phyloP scores from a whole-genome alignment of 2,888 invertebrate species.

The Stenotaenia linearis region DNA sequence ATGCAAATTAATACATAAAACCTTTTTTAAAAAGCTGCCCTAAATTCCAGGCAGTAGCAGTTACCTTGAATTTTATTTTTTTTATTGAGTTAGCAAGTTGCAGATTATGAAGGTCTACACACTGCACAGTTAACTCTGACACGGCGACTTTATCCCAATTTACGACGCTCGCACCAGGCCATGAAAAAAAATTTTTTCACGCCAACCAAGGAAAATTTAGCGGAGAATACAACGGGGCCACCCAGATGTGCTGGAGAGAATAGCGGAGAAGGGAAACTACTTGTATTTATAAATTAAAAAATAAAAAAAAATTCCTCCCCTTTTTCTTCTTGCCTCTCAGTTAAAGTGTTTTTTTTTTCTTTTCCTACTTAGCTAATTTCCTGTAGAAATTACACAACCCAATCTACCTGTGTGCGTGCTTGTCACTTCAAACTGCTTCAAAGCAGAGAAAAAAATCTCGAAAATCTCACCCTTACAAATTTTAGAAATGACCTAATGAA shows the following conservation, averaged over 20 bases:
- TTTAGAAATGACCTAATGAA: neutral
- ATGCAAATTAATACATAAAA: neutral
- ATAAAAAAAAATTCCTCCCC: neutral
- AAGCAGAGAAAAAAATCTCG: neutral
- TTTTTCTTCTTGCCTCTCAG: neutral
- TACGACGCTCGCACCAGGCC: constrained; percentile 16
- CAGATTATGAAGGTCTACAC: constrained; percentile 1
- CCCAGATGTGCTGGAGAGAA: neutral
- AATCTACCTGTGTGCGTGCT: constrained; percentile 23
- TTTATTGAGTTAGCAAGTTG: constrained; percentile 2
- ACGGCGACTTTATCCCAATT: constrained; percentile 23
- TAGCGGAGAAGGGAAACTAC: neutral
- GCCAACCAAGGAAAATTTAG: neutral
- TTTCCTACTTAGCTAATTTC: constrained; percentile 26
- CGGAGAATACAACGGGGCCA: neutral
- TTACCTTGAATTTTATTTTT: neutral
- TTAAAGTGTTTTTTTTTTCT: neutral
- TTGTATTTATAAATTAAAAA: neutral
- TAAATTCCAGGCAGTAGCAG: neutral
- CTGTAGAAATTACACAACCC: constrained; percentile 23
- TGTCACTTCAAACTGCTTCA: constrained; percentile 12
- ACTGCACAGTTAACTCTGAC: constrained; percentile 10
- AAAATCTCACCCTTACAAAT: constrained; percentile 14
- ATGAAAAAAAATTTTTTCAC: constrained; percentile 13
- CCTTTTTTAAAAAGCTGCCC: neutral